Base-by-base conservation (phyloP, 2,113 vertebrate species). In the Pomatorhinus ruficollis region DNA sequence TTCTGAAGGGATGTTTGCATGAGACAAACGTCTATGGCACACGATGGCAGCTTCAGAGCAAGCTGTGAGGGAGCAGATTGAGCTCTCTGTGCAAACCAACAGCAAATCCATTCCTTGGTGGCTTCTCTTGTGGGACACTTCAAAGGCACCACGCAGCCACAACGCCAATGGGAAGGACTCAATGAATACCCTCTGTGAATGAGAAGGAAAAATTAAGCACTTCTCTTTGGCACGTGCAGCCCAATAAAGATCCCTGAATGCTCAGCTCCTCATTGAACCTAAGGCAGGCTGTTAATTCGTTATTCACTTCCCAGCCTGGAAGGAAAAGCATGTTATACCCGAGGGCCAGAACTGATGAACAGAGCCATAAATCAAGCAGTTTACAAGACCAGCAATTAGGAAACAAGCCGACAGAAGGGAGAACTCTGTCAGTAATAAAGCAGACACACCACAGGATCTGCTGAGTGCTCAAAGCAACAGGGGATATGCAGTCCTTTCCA, bases 291-390 rank as follows among this genome's bases (percentile, higher is more conserved):
- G 98, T 97, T 98, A 98, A 98, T 97, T 97, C 96, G 83, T 96
- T 96, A 96, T 97, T 97, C 97, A 83, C 96, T 98, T 97, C 95
- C 89, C 92, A 95, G 93, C 90, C 97, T 98, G 93, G 96, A 98
- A 97, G 96, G 96, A 94, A 95, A 97, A 97, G 96, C 65, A 28
- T 97, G 97, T 91, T 96, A 92, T 94, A 97, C 97, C 97, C 88
- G 6, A 93, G 97, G 97, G 96, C 94, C 95, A 95, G 94, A 77
- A 33, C 61, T 79, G 95, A 97, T 94, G 93, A 98, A 95, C 76
- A 74, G 71, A 89, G 96, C 86, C 96, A 98, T 98, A 98, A 98
- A 98, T 98, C 98, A 98, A 49, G n/a, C 93, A 76, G 93, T 97
- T 98, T 98, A 98, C 97, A 96, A 98, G 93, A 87, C 95, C 90